Evolutionary conservation across 2,113 vertebrate genomes (phyloP), one percentile per base, ranked within the genome.

Genomic region (Lagopus leucura): DNA sequence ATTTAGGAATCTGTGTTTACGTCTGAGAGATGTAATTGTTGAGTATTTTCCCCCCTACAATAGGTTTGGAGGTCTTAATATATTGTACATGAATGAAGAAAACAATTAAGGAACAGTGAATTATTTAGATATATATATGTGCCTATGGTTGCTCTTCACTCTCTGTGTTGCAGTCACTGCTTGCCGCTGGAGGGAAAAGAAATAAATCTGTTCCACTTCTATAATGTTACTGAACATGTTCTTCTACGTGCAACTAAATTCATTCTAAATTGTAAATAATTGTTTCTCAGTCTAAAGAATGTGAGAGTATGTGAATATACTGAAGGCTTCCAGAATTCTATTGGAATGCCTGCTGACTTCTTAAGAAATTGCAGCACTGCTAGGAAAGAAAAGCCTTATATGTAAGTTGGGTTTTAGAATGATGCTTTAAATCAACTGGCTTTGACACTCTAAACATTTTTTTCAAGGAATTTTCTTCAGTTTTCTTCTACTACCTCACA

Each of bases 361-460:
- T 67, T 43, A 48, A 0, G 19, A 58, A 45, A 54, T 64, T 11
- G 34, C 27, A 50, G 5, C 36, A 0, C 13, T 86, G 4, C 4
- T 38, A 25, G n/a, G 36, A 7, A 17, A 60, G 27, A 47, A 66
- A 19, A 47, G 50, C 25, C 3, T 45, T 38, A 0, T 38, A 0
- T n/a, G 5, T n/a, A 60, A 48, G 13, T 27, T 55, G 6, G 50
- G 8, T 25, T 80, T 80, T 71, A 30, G 65, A 50, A 6, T 40
- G 11, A 10, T 43, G 12, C 17, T 65, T 72, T 52, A 43, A 55
- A 42, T 72, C 25, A 40, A 6, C 4, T 5, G 5, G 3, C 43
- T 75, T 38, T 64, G 70, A 72, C 6, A 40, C 24, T 57, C 84
- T 10, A 2, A 34, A 19, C 2, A 8, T 36, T 8, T 1, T 74